These are phyloP conservation scores for Theristus sp. DNA, from an alignment of 2,888 invertebrate genomes.

Conservation along the genomic window DNA sequence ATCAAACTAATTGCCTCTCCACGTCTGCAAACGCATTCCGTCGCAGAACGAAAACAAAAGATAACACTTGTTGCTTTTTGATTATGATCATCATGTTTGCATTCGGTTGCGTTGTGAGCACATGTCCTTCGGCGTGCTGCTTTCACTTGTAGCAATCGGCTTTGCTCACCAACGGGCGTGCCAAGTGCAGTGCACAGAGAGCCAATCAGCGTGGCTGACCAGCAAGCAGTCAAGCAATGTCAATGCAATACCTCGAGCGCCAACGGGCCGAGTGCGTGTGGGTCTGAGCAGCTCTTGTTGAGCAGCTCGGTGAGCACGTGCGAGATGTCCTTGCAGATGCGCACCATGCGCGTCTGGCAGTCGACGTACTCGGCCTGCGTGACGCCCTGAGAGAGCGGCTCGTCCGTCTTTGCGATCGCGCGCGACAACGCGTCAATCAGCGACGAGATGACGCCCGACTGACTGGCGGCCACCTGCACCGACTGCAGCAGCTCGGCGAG, in stretches of 20 bases:
- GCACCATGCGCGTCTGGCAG: conserved; percentile 69
- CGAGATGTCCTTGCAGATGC: conserved; percentile 77
- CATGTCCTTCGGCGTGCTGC: no score
- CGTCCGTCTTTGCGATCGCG: conserved; percentile 44
- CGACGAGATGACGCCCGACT: conserved; percentile 58
- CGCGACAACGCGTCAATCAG: conserved; percentile 74
- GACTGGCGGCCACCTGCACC: conserved; percentile 38
- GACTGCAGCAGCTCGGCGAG: conserved; percentile 54
- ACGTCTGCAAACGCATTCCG: no score
- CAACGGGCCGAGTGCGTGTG: conserved; percentile 55
- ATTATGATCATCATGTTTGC: no score
- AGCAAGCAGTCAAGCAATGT: no score
- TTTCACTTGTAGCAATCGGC: no score
- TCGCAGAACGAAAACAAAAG: no score
- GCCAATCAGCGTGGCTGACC: no score
- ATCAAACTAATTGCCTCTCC: no score
- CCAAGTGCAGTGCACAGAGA: no score
- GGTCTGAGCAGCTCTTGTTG: conserved; percentile 38
- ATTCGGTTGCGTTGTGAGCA: no score
- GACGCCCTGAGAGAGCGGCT: conserved; percentile 7
- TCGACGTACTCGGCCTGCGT: conserved; percentile 51
- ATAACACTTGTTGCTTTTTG: no score
- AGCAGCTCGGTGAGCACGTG: conserved; percentile 80
- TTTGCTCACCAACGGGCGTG: no score
- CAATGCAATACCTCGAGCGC: conserved; percentile 59